phyloP scores from a whole-genome alignment of 2,797 vertebrate genomes.

The Tangara arthus region DNA sequence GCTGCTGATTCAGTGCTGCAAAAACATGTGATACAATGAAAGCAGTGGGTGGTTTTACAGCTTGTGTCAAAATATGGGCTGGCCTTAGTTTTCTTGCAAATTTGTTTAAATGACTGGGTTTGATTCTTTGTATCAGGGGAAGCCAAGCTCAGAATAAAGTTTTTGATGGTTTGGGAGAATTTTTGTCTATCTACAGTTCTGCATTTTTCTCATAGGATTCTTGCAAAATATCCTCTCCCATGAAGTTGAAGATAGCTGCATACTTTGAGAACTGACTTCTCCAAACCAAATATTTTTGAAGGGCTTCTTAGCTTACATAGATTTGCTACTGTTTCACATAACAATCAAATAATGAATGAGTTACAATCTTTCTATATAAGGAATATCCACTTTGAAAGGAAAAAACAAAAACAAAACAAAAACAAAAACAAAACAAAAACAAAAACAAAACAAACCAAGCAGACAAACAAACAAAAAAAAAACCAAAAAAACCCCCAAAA shows the following conservation, averaged over 20 bases:
- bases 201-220: not conserved
- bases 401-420: not conserved
- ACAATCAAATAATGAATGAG: not conserved
- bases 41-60: not conserved
- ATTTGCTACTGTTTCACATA: not conserved
- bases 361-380: not conserved
- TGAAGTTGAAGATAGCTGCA: not conserved
- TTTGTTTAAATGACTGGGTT: not conserved
- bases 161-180: not conserved
- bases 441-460: too few species aligned
- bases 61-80: not conserved
- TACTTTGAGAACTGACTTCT: not conserved
- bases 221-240: not conserved
- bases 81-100: not conserved
- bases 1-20: conserved; percentile 17
- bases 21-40: not conserved
- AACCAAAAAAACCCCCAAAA: not conserved
- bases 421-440: not conserved
- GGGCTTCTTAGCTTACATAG: not conserved
- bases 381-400: not conserved
- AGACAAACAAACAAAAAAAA: not conserved
- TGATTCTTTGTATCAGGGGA: not conserved
- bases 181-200: not conserved
- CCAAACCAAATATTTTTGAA: not conserved
- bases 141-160: not conserved